phyloP scores from a whole-genome alignment of 2,888 invertebrate species.

The Linyphia triangularis region DNA sequence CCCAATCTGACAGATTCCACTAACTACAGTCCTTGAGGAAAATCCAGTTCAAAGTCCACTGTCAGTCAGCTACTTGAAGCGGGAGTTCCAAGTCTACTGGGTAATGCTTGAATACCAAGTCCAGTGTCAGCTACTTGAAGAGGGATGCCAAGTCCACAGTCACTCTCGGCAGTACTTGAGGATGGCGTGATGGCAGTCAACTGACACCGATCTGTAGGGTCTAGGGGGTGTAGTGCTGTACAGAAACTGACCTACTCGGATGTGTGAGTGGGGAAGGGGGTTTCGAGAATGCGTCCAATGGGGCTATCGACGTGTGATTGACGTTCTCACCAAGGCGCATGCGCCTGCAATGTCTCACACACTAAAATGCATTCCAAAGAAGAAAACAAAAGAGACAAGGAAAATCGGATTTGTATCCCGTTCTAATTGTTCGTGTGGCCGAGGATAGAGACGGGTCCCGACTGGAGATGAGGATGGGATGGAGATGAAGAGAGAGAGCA shows the following conservation, averaged over 20 bases:
- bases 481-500: conserved; percentile 34
- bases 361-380: background rate
- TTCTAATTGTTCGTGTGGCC: background rate
- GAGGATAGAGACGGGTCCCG: conserved; percentile 3
- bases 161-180: conserved; percentile 27
- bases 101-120: too few relatives aligned
- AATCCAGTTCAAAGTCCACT: background rate
- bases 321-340: conserved; percentile 53
- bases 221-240: conserved; percentile 23
- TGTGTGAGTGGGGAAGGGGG: conserved; percentile 51
- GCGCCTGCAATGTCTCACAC: conserved; percentile 33
- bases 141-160: background rate
- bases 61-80: background rate
- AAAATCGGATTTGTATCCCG: background rate
- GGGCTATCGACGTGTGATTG: conserved; percentile 58
- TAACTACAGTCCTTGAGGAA: background rate
- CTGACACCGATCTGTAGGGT: conserved; percentile 34
- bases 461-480: conserved; percentile 42
- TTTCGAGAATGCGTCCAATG: conserved; percentile 34
- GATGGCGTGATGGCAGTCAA: conserved; percentile 40
- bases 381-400: background rate
- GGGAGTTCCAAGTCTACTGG: background rate
- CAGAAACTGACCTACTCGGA: conserved; percentile 55
- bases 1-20: background rate
- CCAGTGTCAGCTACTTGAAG: background rate